Evolutionary conservation across 2,113 vertebrate species (phyloP).

Genomic region (Ameiurus melas): DNA sequence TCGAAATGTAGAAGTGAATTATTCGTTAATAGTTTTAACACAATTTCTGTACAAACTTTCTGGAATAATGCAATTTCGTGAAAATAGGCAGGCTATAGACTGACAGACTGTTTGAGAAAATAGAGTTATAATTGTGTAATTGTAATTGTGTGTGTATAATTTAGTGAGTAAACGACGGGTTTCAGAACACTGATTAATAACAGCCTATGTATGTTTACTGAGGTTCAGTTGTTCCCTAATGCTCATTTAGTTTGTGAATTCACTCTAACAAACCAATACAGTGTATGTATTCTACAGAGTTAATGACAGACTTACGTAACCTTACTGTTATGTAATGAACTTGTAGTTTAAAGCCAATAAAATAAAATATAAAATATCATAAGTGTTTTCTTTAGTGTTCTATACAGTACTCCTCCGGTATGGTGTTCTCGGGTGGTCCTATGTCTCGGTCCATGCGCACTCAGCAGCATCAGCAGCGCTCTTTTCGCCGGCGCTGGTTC

Average conservation of each 20-base stretch:
- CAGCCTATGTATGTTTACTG: background rate
- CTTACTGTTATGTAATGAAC: background rate
- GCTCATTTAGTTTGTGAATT: background rate
- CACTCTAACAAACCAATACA: background rate
- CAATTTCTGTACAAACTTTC: background rate
- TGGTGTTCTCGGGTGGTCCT: background rate
- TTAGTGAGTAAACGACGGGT: background rate
- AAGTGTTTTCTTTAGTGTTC: background rate
- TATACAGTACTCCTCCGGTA: background rate
- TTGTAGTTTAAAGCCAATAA: background rate
- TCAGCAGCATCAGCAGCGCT: constrained; percentile 42
- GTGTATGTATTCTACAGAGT: background rate
- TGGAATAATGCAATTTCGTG: background rate
- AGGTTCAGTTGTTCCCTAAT: background rate
- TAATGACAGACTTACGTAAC: background rate
- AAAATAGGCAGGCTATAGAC: background rate
- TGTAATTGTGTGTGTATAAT: too few relatives aligned
- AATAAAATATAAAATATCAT: background rate
- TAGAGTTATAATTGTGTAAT: background rate
- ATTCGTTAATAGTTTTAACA: background rate
- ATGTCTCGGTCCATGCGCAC: background rate
- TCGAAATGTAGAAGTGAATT: background rate
- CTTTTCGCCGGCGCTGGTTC: constrained; percentile 65
- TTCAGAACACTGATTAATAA: background rate
- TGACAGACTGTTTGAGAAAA: background rate